Base-by-base conservation (phyloP, 2,888 invertebrate species). In the Caenorhabditis uteleia region DNA sequence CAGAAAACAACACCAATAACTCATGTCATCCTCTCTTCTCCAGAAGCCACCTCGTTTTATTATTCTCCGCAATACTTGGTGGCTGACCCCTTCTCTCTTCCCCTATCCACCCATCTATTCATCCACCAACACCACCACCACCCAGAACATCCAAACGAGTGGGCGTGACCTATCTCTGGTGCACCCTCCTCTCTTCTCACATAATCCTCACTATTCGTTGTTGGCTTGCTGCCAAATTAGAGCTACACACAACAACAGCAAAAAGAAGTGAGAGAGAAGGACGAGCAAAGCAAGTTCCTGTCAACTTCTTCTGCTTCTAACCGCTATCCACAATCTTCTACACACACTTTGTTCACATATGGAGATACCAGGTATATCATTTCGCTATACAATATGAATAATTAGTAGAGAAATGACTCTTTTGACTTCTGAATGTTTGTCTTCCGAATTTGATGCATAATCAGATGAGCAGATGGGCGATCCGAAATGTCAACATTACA, bases 161-260 rank as follows among this genome's bases (percentile, higher is more conserved):
- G 60, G 60, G 66, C 59, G 66, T 46, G 65, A 42, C 42, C 38
- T 54, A 42, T 44, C 48, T 43, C 40, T 49, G 54, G 44, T 60
- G 55, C 55, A 45, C 46, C 61, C 43, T 51, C 50, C 50, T 50
- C 40, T 42, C 60, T 34, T 50, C 50, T 33, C 44, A 40, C 53
- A 53, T 43, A 53, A 33, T 45, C 43, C 60, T 61, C 55, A 45
- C 33, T 34, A 53, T 50, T 39, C 48, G 38, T 38, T 44, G 34
- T 45, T 61, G 61, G 61, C 61, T 36, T 31, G 14, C 46, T 61
- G 61, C 61, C 61, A 61, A 50, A 61, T 50, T 55, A 50, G 55
- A 40, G 46, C 31, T 46, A 16, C 18, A 40, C 18, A 18, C 40
- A 40, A 14, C 40, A 12, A 18, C 42, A 29, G 34, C 45, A 27